These are phyloP conservation scores for Amphipyra berbera DNA, from an alignment of 2,888 invertebrate species.

Conservation along the genomic window DNA sequence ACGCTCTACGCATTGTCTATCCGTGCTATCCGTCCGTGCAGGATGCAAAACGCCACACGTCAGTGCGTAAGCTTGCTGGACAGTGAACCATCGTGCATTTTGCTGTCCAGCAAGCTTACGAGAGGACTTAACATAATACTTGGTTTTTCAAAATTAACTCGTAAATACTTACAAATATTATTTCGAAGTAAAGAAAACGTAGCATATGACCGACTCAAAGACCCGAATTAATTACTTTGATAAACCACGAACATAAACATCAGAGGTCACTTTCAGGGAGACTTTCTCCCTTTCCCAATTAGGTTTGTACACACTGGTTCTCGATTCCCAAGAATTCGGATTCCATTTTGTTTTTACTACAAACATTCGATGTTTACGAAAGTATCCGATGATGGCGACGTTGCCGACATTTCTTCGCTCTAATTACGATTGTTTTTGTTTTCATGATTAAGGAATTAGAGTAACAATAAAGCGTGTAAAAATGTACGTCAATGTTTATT, in stretches of 20 bases:
- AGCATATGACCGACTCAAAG: conserved; percentile 1
- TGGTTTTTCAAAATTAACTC: background rate
- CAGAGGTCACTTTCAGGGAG: conserved; percentile 20
- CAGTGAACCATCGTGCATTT: too few relatives aligned
- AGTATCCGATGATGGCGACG: conserved; percentile 35
- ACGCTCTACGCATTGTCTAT: too few relatives aligned
- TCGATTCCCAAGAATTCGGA: conserved; percentile 21
- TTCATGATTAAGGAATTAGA: conserved; percentile 25
- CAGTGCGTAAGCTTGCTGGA: too few relatives aligned
- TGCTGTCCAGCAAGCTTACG: too few relatives aligned
- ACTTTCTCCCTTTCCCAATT: conserved; percentile 29
- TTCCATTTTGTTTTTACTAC: conserved; percentile 49
- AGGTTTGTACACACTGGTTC: conserved; percentile 23
- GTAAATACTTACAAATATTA: background rate
- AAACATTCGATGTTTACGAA: conserved; percentile 49
- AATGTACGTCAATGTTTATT: conserved; percentile 15
- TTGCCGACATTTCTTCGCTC: conserved; percentile 9
- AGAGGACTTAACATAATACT: too few relatives aligned
- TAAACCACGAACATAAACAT: conserved; percentile 25
- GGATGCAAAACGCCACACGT: too few relatives aligned
- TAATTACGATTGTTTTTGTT: conserved; percentile 49
- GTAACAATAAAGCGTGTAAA: too few relatives aligned
- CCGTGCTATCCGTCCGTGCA: too few relatives aligned
- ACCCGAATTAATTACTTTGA: conserved; percentile 15
- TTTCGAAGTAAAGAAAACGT: background rate